Conservation (phyloP, 2,888 invertebrate genomes). For the Yponomeuta evonymella region DNA sequence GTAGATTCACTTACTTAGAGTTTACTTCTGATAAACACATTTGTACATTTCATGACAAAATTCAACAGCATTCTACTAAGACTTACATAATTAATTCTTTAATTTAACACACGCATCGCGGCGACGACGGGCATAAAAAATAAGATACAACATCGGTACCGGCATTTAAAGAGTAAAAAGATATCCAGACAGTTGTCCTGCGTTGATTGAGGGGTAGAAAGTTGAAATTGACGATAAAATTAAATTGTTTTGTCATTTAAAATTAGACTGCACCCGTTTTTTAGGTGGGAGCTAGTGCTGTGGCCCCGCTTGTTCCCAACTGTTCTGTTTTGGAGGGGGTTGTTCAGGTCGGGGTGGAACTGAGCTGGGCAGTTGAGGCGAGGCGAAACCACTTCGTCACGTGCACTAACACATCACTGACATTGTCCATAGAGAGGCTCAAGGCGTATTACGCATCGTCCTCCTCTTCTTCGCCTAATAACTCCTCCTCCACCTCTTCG, state of each 20-base stretch:
- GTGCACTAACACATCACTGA: conserved; percentile 74
- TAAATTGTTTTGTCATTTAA: conserved; percentile 72
- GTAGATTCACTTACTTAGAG: conserved; percentile 60
- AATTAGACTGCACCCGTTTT: conserved; percentile 66
- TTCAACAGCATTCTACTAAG: conserved; percentile 73
- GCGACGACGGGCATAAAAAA: conserved; percentile 43
- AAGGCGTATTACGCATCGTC: conserved; percentile 74
- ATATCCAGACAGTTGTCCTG: conserved; percentile 43
- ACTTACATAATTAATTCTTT: conserved; percentile 35
- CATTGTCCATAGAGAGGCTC: conserved; percentile 71
- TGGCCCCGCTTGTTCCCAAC: conserved; percentile 71
- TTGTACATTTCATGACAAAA: conserved; percentile 76
- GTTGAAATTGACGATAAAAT: conserved; percentile 60
- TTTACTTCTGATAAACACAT: conserved; percentile 73
- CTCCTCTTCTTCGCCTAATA: conserved; percentile 70
- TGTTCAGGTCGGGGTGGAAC: conserved; percentile 18
- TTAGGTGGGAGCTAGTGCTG: conserved; percentile 63
- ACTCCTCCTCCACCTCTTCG: conserved; percentile 69
- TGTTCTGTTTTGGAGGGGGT: conserved; percentile 27
- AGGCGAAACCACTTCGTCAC: conserved; percentile 71
- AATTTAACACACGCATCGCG: conserved; percentile 51
- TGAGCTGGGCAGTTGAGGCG: conserved; percentile 58
- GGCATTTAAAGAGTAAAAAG: conserved; percentile 42
- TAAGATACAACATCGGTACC: conserved; percentile 66
- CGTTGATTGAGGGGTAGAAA: conserved; percentile 37